Evolutionary conservation across 2,888 invertebrate genomes (phyloP), one percentile per base, ranked within the genome.

Genomic region (Aspidiotus rigidus): DNA sequence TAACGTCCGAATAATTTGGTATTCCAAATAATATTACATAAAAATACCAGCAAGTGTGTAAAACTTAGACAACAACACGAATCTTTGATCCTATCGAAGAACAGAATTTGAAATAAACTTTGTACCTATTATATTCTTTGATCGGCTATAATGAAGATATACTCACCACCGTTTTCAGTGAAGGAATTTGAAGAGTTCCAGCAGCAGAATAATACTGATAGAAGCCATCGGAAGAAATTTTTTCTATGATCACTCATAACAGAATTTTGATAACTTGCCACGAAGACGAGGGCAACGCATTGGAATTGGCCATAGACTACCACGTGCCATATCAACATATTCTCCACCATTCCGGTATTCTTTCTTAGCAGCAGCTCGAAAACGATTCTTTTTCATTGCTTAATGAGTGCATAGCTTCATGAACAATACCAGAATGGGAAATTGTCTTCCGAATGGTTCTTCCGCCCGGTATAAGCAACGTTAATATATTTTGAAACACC

Each of bases 231-330:
- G 71, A 72, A 72, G 70, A 72, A 72, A 70, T 71, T 72, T 71
- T 72, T 72, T 69, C 72, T 70, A 69, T 70, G 71, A 71, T 72
- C 71, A 72, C 71, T 72, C 72, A 72, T 72, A 71, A 72, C 72
- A 72, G 62, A 69, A 69, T 69, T 69, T 62, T 62, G 69, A 56
- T 69, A 62, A 69, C 62, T 69, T 62, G 62, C 69, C 69, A 69
- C 62, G 55, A 69, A 62, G 56, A 62, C 62, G 39, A 69, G 62
- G 57, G 69, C 62, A 69, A 69, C 69, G 62, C 69, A 69, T 69
- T 62, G 69, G 62, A 62, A 69, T 69, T 62, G 69, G 62, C 55
- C 69, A 62, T 62, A 16, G 41, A 62, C 57, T 62, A 69, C 69
- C 69, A 69, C 62, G 62, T 62, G 69, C 69, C 69, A 69, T 69